Percentiles rank a stretch among this genome's conserved stretches.
These are phyloP conservation scores for Zaprionus ghesquierei DNA, from an alignment of 1,140 invertebrate species.

Conservation along the genomic window DNA sequence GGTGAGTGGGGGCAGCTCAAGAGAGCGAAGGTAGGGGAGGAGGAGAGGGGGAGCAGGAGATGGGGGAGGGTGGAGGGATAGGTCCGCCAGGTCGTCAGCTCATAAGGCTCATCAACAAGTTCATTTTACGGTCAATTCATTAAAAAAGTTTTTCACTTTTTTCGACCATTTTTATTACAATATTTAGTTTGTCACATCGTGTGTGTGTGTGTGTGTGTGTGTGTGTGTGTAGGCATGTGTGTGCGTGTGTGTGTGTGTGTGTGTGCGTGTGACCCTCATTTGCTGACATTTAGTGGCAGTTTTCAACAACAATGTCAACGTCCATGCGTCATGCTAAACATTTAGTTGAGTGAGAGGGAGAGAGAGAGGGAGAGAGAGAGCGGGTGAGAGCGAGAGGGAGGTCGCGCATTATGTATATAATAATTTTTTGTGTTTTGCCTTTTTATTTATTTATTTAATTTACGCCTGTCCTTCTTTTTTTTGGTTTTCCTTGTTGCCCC, in stretches of 20 bases:
- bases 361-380: neutral
- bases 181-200: slow-evolving; percentile 52
- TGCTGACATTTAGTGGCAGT: slow-evolving; percentile 74
- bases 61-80: neutral
- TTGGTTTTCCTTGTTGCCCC: slow-evolving; percentile 1
- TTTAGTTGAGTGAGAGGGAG: slow-evolving; percentile 6
- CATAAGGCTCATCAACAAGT: slow-evolving; percentile 81
- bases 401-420: neutral
- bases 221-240: neutral
- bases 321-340: slow-evolving; percentile 59
- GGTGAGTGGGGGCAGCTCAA: neutral
- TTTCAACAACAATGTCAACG: slow-evolving; percentile 53
- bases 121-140: slow-evolving; percentile 82
- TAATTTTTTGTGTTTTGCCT: slow-evolving; percentile 30
- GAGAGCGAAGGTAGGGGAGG: neutral
- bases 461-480: slow-evolving; percentile 36
- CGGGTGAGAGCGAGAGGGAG: neutral
- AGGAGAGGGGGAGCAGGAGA: too few relatives aligned
- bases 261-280: slow-evolving; percentile 70
- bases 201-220: slow-evolving; percentile 15
- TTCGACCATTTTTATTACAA: slow-evolving; percentile 49
- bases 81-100: slow-evolving; percentile 50
- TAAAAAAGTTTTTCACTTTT: slow-evolving; percentile 71
- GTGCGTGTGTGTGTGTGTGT: slow-evolving; percentile 6
- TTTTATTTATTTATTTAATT: slow-evolving; percentile 55